Evolutionary conservation across 2,888 invertebrate genomes (phyloP).

Genomic region (Drosophila acutilabella): DNA sequence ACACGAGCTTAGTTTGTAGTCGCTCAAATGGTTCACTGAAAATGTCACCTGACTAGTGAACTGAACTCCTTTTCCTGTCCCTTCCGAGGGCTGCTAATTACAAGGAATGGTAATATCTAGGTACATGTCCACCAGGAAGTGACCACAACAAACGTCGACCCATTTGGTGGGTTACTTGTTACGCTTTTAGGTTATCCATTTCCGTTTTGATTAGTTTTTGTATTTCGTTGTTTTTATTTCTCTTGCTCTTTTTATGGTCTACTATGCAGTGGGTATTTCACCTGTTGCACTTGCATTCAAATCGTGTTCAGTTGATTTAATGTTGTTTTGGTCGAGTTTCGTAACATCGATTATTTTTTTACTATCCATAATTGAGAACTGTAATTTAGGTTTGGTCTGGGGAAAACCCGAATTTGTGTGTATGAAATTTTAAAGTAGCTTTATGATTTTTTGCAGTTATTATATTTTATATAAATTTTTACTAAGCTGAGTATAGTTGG

Average conservation of each 20-base stretch:
- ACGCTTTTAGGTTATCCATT: slow-evolving; percentile 39
- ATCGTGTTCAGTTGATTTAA: background rate
- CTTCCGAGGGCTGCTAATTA: background rate
- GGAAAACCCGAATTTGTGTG: background rate
- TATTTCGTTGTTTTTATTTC: slow-evolving; percentile 20
- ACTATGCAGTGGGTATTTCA: slow-evolving; percentile 20
- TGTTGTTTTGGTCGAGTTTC: background rate
- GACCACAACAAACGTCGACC: slow-evolving; percentile 55
- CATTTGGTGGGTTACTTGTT: slow-evolving; percentile 43
- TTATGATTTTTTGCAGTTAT: too few species aligned
- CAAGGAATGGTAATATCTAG: slow-evolving; percentile 11
- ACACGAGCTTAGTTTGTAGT: slow-evolving; percentile 32
- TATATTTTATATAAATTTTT: too few species aligned
- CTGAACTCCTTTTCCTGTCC: slow-evolving; percentile 5
- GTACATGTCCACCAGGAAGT: slow-evolving; percentile 18
- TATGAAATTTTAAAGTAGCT: background rate
- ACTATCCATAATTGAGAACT: background rate
- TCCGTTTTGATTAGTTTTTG: slow-evolving; percentile 25
- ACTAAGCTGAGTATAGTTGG: too few species aligned
- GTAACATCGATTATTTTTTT: background rate
- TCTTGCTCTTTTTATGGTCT: slow-evolving; percentile 12
- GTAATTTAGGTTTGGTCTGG: slow-evolving; percentile 6
- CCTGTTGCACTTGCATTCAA: slow-evolving; percentile 45
- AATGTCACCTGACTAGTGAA: slow-evolving; percentile 43
- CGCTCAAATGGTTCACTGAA: slow-evolving; percentile 19